Base-by-base conservation (phyloP, 2,888 invertebrate genomes). In the Tetranychus truncatus region DNA sequence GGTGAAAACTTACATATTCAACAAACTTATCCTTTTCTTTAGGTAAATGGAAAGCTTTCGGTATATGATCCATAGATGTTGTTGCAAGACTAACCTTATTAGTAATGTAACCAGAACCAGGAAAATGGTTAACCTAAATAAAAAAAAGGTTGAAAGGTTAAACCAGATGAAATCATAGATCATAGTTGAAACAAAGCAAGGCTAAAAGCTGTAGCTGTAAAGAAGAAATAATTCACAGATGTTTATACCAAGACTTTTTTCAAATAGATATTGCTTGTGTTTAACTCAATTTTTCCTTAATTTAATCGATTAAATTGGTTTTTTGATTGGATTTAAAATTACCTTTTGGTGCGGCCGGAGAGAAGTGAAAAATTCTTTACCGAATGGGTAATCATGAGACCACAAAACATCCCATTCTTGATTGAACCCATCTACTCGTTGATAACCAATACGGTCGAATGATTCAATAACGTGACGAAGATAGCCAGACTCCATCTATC, bases 381-480 rank as follows among this genome's bases (percentile, higher is more conserved):
- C 75, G 73, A 94, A 95, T 0, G 95, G 95, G 82, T 92, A 95
- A 80, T 93, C 92, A 82, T 95, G 93, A 0, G 94, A 89, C 96
- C 97, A 97, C 11, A 96, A 83, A 0, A 96, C 84, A 81, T 89
- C 88, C 94, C 95, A 96, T 1, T 88, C 85, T 24, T 69, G 21
- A 24, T 18, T 20, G 11, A 24, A 24, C 8, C 75, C 71, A n/a
- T 74, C 73, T 65, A 84, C 82, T 0, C 83, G 82, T 75, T 86
- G 83, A 80, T 88, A 94, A 0, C 93, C 94, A 18, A 91, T 82
- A 78, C 89, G 85, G 9, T 89, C 85, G 77, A 97, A 85, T 1
- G 93, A 89, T 55, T 87, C 84, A 80, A 89, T 87, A 0, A 97
- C 91, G 83, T 96, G 94, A 80, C 87, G 87, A 76, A 93, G 84